These are phyloP conservation scores for Zoroaster sp. DNA, from an alignment of 53 echinoderm and acorn worm species.

Conservation along the genomic window DNA sequence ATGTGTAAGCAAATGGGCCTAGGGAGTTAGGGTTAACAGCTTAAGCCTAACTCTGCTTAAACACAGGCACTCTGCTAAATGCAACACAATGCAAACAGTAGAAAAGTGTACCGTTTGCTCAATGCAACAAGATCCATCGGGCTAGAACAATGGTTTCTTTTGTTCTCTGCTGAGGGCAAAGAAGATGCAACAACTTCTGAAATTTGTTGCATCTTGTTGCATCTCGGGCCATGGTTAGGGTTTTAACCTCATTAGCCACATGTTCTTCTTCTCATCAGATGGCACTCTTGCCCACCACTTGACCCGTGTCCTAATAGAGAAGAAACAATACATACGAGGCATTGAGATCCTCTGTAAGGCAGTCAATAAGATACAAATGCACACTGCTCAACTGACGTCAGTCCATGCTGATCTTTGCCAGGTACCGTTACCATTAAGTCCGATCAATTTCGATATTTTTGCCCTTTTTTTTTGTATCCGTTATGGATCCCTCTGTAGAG, in stretches of 20 bases:
- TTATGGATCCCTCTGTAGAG: background rate
- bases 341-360: constrained; percentile 82
- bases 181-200: background rate
- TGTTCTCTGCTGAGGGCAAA: no score
- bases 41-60: no score
- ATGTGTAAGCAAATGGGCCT: no score
- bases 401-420: constrained; percentile 95
- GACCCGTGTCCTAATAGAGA: constrained; percentile 80
- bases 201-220: no score
- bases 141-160: no score
- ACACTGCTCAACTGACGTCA: constrained; percentile 85
- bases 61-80: no score
- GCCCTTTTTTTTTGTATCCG: background rate
- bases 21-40: no score
- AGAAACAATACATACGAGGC: constrained; percentile 83
- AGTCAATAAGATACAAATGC: constrained; percentile 86
- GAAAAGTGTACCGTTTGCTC: no score
- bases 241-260: background rate
- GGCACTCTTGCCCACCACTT: constrained; percentile 82
- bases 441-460: background rate
- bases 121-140: no score
- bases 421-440: constrained; percentile 17
- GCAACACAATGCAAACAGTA: no score
- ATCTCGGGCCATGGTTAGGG: background rate
- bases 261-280: constrained; percentile 48